These are phyloP conservation scores for Strix uralensis DNA, from an alignment of 2,113 vertebrate species.

Conservation along the genomic window DNA sequence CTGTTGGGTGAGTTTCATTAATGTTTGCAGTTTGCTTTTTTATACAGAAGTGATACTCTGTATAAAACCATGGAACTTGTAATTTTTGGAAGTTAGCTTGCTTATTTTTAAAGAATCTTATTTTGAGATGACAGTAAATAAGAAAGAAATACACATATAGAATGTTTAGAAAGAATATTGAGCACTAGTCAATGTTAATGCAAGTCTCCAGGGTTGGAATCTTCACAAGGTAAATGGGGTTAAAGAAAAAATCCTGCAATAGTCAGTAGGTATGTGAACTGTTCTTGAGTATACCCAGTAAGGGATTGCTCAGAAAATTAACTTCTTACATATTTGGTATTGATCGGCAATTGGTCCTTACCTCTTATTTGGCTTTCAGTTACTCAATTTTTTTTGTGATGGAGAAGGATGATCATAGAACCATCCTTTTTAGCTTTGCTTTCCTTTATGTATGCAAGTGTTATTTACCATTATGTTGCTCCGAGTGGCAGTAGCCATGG, in stretches of 20 bases:
- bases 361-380: not conserved
- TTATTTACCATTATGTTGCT: not conserved
- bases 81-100: not conserved
- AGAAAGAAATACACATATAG: not conserved
- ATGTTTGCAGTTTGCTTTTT: not conserved
- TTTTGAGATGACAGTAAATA: not conserved
- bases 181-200: not conserved
- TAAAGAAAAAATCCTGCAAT: not conserved
- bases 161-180: not conserved
- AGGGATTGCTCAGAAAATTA: not conserved
- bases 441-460: not conserved
- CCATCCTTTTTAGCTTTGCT: not conserved
- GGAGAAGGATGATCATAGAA: not conserved
- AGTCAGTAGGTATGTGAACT: not conserved
- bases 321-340: not conserved
- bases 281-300: not conserved
- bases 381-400: not conserved
- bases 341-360: not conserved
- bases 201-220: not conserved
- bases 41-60: not conserved
- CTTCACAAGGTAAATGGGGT: not conserved
- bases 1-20: constrained; percentile 83
- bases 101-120: not conserved
- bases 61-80: not conserved
- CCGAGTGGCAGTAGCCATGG: not conserved